Evolutionary conservation across 1,140 invertebrate species (phyloP), one percentile per base, ranked within the genome.

Genomic region (Drosophila pallidifrons): DNA sequence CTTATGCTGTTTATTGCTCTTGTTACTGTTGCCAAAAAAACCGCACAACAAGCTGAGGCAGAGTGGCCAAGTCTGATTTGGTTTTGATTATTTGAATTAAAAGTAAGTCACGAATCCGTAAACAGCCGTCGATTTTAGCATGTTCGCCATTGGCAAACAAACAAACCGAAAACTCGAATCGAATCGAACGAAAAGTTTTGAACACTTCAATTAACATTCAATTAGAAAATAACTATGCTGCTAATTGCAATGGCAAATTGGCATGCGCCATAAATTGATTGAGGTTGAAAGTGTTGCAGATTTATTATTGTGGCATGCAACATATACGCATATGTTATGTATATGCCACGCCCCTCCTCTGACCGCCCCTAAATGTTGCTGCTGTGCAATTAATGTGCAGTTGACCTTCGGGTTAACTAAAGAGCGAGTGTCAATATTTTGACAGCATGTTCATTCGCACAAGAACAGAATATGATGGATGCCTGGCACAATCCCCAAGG

Each of bases 81-180:
- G 61, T 70, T 70, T 78, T 54, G 86, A 89, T 89, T 89, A 67
- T 81, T 61, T 77, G 68, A 90, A 89, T 89, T 89, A 81, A 85
- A 89, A 89, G 81, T 89, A 89, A 89, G 85, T 89, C 85, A 89
- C 85, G 85, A 77, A 88, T 63, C 51, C 52, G 69, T 79, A 85
- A 85, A 78, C 67, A 81, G 49, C 20, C 28, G 13, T 2, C 28
- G 75, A 77, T 88, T 87, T 87, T 87, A 88, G 83, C 82, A 76
- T 52, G 49, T 82, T 63, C 79, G 58, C 58, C 65, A 60, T 55
- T 45, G 20, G 46, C 61, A 65, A 71, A 71, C 45, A 75, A 7
- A 15, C 28, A 15, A n/a, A 32, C 4, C 2, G n/a, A 47, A 57
- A 38, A n/a, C 4, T n/a, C 6, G 3, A 54, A 25, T 25, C 20